These are phyloP conservation scores for Nerophis ophidion DNA, from an alignment of 2,113 vertebrate genomes.

Conservation along the genomic window DNA sequence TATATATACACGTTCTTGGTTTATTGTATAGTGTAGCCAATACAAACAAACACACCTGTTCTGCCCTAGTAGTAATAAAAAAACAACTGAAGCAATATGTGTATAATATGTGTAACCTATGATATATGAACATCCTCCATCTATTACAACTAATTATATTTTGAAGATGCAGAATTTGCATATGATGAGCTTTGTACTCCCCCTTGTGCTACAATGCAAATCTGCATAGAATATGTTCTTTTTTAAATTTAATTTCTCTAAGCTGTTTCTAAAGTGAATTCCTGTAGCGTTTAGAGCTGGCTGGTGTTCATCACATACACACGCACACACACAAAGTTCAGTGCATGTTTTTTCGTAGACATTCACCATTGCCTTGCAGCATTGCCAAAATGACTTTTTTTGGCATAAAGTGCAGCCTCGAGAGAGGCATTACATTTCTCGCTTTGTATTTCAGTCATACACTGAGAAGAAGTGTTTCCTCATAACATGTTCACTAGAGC, in stretches of 20 bases:
- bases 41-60: conserved; percentile 35
- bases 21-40: conserved; percentile 29
- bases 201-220: background rate
- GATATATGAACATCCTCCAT: conserved; percentile 18
- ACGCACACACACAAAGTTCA: conserved; percentile 36
- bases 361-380: conserved; percentile 43
- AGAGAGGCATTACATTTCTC: conserved; percentile 38
- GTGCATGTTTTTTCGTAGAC: conserved; percentile 68
- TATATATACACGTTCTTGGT: conserved; percentile 10
- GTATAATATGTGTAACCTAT: conserved; percentile 46
- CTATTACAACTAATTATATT: background rate
- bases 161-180: background rate
- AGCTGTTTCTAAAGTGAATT: conserved; percentile 15
- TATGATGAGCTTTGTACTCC: background rate
- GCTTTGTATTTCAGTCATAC: conserved; percentile 38
- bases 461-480: conserved; percentile 62
- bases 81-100: conserved; percentile 20
- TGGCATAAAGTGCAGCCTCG: conserved; percentile 42
- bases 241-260: background rate
- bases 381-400: conserved; percentile 49
- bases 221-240: background rate
- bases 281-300: conserved; percentile 48
- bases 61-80: conserved; percentile 43
- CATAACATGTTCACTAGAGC: conserved; percentile 62
- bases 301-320: conserved; percentile 45